Percentiles rank a stretch among this genome's conserved stretches.
phyloP scores from a whole-genome alignment of 2,888 invertebrate genomes.

The Dryocosmus kuriphilus region DNA sequence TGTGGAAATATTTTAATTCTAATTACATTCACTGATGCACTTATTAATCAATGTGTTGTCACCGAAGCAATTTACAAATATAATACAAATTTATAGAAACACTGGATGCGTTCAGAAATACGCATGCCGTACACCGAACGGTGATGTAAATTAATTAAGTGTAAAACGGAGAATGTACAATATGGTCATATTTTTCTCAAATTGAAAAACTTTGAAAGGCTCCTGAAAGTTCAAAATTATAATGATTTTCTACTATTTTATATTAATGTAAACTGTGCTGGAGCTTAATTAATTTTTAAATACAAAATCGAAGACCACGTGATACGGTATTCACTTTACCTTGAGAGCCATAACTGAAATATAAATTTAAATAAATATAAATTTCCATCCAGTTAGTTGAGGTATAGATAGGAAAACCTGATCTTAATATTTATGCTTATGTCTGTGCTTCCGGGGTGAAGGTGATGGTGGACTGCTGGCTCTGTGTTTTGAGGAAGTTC shows the following conservation, averaged over 20 bases:
- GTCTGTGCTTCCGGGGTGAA: conserved; percentile 79
- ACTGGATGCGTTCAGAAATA: conserved; percentile 9
- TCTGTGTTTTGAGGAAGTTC: conserved; percentile 70
- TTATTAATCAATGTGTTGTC: neutral
- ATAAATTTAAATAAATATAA: no score
- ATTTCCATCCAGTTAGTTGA: neutral
- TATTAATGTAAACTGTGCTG: conserved; percentile 19
- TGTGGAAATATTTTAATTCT: neutral
- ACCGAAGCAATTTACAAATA: conserved; percentile 38
- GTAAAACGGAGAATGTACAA: conserved; percentile 38
- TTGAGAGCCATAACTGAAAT: conserved; percentile 27
- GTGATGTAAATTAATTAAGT: conserved; percentile 27
- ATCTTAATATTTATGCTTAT: conserved; percentile 80
- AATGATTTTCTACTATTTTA: neutral
- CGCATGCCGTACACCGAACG: conserved; percentile 11
- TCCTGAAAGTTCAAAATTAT: conserved; percentile 15
- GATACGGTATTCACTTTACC: conserved; percentile 24
- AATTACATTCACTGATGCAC: conserved; percentile 11
- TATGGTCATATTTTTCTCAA: conserved; percentile 19
- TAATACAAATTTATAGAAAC: conserved; percentile 30
- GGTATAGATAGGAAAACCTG: conserved; percentile 16
- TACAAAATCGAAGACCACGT: neutral
- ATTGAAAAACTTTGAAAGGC: conserved; percentile 14
- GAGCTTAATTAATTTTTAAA: neutral
- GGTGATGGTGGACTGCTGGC: conserved; percentile 76